Percentiles rank a stretch among this genome's conserved stretches.
These are phyloP conservation scores for Clusia tigrina DNA, from an alignment of 2,888 invertebrate species.

Conservation along the genomic window DNA sequence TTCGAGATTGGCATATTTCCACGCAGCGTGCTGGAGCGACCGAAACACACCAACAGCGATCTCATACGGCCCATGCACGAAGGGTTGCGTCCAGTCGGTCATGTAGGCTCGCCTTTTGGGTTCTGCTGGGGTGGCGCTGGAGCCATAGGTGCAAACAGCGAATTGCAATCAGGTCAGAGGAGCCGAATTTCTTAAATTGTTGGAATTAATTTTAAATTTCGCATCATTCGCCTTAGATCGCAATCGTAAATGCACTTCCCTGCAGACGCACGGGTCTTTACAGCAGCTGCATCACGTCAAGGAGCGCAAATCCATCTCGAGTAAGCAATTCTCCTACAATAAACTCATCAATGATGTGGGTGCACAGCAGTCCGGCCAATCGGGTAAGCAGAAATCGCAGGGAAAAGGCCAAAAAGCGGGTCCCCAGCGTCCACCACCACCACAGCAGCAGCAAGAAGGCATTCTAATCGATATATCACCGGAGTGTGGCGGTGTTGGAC, in stretches of 20 bases:
- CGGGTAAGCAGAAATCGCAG: conserved; percentile 27
- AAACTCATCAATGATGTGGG: conserved; percentile 78
- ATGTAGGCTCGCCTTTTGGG: conserved; percentile 76
- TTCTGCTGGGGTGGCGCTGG: conserved; percentile 87
- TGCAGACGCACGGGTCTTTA: conserved; percentile 40
- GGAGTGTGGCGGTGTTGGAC: conserved; percentile 51
- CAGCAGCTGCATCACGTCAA: conserved; percentile 50
- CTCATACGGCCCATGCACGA: conserved; percentile 79
- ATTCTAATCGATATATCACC: conserved; percentile 79
- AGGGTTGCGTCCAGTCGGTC: conserved; percentile 81
- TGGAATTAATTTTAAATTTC: no score
- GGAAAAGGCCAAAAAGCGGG: conserved; percentile 54
- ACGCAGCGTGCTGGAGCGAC: conserved; percentile 71
- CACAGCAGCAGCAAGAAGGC: conserved; percentile 68
- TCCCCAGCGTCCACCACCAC: conserved; percentile 64
- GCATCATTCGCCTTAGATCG: no score
- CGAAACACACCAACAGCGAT: conserved; percentile 73
- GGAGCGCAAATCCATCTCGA: conserved; percentile 62
- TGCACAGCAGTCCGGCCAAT: conserved; percentile 45
- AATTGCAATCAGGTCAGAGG: conserved; percentile 47
- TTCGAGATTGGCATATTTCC: conserved; percentile 91
- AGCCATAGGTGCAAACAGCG: conserved; percentile 72
- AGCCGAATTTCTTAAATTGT: no score
- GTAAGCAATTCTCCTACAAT: conserved; percentile 82
- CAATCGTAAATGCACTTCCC: conserved; percentile 63